Conservation (phyloP, 2,797 vertebrate genomes). For the Helarctos malayanus region DNA sequence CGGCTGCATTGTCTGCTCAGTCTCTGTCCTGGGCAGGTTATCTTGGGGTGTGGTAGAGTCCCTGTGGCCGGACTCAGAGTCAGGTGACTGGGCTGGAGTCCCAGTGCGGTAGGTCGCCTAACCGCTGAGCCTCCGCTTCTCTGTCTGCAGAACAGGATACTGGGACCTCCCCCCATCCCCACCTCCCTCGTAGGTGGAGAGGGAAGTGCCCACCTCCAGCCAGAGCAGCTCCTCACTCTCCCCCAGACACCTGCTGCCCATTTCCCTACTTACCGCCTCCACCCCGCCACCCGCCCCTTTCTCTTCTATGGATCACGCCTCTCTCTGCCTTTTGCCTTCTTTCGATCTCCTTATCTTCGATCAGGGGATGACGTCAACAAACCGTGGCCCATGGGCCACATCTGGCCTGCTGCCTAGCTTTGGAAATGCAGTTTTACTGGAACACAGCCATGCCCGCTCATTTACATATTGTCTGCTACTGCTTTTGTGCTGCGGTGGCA, state of each 20-base stretch:
- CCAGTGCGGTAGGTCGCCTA: neutral
- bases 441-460: accelerated
- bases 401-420: neutral
- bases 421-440: neutral
- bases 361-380: neutral
- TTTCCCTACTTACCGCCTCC: neutral
- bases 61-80: accelerated
- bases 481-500: accelerated
- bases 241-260: neutral
- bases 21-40: neutral
- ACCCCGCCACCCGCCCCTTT: neutral
- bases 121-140: neutral
- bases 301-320: neutral
- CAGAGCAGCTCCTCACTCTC: accelerated
- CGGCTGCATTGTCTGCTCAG: neutral
- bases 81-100: neutral
- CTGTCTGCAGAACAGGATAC: neutral
- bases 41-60: accelerated
- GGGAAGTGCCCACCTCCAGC: neutral
- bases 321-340: neutral
- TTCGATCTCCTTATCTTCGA: neutral
- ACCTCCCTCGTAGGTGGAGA: too few relatives aligned
- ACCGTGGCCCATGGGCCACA: neutral
- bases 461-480: accelerated
- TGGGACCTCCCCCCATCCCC: neutral